A percentile compares a stretch with the other conserved stretches of the same genome.
phyloP scores from a whole-genome alignment of 2,888 invertebrate genomes.

The Stratiomys singularior region DNA sequence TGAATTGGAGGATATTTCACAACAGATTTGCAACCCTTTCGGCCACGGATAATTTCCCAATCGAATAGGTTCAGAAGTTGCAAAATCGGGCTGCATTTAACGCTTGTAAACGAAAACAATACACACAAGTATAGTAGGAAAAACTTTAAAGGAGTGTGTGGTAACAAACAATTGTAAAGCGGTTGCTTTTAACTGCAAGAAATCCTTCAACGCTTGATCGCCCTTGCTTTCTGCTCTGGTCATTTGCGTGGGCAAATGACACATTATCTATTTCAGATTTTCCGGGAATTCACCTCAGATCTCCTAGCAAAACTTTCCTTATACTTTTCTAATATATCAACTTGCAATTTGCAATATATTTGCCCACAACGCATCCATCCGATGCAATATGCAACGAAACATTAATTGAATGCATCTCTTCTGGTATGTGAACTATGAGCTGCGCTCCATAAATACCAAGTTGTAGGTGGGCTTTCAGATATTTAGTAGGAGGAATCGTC shows the following conservation, averaged over 20 bases:
- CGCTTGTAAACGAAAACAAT: background rate
- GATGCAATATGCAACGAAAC: background rate
- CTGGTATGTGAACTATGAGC: constrained; percentile 12
- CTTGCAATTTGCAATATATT: background rate
- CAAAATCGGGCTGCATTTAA: background rate
- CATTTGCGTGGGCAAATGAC: constrained; percentile 6
- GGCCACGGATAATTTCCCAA: constrained; percentile 24
- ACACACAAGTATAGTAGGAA: background rate
- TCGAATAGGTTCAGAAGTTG: constrained; percentile 10
- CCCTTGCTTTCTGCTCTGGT: constrained; percentile 11
- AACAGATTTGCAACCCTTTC: constrained; percentile 31
- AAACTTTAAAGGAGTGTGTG: background rate
- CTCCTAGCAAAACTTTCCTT: background rate
- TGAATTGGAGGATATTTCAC: constrained; percentile 33
- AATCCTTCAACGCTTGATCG: constrained; percentile 1
- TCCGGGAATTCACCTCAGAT: background rate
- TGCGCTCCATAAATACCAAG: no score
- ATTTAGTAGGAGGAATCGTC: background rate
- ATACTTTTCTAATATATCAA: background rate
- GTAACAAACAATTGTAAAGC: background rate
- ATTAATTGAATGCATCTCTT: constrained; percentile 49
- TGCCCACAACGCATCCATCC: constrained; percentile 31
- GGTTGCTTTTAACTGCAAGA: background rate
- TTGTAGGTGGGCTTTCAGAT: background rate
- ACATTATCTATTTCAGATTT: background rate